Conservation (phyloP, 1,140 invertebrate species). For the Hestina assimilis region DNA sequence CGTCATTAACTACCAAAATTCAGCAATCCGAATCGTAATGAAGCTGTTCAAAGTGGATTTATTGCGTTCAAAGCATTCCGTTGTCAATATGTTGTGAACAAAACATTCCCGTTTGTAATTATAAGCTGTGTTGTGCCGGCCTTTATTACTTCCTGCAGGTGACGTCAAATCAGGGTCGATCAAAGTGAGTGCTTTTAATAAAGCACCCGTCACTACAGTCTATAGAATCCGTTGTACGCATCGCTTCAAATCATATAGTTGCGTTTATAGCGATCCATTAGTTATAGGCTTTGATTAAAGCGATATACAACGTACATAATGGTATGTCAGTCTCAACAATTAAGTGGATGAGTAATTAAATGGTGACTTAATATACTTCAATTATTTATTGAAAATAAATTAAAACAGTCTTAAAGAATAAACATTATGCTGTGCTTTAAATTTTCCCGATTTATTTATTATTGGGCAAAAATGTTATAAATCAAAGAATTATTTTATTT, state of each 20-base stretch:
- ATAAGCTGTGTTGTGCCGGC: slow-evolving; percentile 53
- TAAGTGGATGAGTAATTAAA: not conserved
- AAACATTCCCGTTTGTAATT: slow-evolving; percentile 59
- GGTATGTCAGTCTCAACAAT: not conserved
- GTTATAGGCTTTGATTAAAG: slow-evolving; percentile 5
- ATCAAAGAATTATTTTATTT: too few species aligned
- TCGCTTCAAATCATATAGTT: not conserved
- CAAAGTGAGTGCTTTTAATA: slow-evolving; percentile 75
- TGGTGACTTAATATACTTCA: too few species aligned
- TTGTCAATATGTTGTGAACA: slow-evolving; percentile 60
- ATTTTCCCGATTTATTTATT: too few species aligned
- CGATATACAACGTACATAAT: slow-evolving; percentile 7
- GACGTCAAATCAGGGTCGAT: slow-evolving; percentile 64
- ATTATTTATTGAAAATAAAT: too few species aligned
- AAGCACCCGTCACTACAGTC: slow-evolving; percentile 34
- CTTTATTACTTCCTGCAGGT: slow-evolving; percentile 70
- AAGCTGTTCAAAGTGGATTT: slow-evolving; percentile 61
- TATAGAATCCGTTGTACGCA: slow-evolving; percentile 2
- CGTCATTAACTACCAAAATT: slow-evolving; percentile 46
- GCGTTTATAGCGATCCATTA: not conserved
- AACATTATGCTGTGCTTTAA: too few species aligned
- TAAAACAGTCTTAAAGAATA: too few species aligned
- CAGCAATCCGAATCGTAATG: slow-evolving; percentile 51
- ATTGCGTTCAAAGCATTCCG: slow-evolving; percentile 61
- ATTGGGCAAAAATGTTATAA: too few species aligned